Evolutionary conservation across 2,113 vertebrate genomes (phyloP).

Genomic region (Lepidothrix coronata): DNA sequence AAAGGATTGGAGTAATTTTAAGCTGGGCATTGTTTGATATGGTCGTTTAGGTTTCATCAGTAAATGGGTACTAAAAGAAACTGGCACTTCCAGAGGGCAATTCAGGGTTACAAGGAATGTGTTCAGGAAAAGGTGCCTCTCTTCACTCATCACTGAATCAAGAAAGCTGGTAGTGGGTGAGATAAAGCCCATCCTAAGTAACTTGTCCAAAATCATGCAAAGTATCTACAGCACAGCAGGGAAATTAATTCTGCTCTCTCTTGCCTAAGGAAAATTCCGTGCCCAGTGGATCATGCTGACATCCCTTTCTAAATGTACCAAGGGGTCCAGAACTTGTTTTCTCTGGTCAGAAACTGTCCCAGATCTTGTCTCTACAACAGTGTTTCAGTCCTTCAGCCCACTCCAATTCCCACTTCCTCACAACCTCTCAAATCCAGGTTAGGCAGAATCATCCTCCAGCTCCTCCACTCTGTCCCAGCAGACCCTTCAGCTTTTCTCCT

Average conservation of each 20-base stretch:
- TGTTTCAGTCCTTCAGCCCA: not conserved
- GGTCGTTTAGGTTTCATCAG: not conserved
- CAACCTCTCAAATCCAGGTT: not conserved
- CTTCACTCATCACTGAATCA: not conserved
- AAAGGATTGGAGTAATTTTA: accelerated
- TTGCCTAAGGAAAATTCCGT: not conserved
- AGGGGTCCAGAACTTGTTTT: not conserved
- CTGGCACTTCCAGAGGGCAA: not conserved
- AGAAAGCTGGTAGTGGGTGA: not conserved
- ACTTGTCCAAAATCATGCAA: not conserved
- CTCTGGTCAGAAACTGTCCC: not conserved
- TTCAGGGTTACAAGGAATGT: not conserved
- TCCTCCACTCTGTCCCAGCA: not conserved
- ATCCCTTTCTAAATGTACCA: not conserved
- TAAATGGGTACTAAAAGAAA: not conserved
- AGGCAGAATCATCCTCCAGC: not conserved
- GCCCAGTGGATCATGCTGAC: not conserved
- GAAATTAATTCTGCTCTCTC: not conserved
- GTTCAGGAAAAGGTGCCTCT: not conserved
- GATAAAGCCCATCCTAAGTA: not conserved
- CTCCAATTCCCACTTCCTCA: not conserved
- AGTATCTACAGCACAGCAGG: not conserved
- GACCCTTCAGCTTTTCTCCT: not conserved
- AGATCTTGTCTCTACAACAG: not conserved
- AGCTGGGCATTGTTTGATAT: not conserved